Evolutionary conservation across 2,797 vertebrate genomes (phyloP), one percentile per base, ranked within the genome.

Genomic region (Enteromius treurensis): DNA sequence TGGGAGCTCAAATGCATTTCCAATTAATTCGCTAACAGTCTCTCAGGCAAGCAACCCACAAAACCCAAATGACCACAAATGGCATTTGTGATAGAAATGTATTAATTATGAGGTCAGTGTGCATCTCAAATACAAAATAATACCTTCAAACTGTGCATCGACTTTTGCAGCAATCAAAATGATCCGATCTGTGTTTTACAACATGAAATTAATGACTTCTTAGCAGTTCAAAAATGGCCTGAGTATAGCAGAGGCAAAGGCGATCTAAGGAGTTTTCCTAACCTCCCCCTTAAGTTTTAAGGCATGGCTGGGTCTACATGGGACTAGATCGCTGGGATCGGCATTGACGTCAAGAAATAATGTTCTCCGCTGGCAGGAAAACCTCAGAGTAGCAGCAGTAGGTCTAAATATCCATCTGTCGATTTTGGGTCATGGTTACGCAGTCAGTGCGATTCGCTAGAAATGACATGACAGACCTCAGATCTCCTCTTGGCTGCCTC

Each of bases 321-420:
- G 60, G 37, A 65, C 67, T 64, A 34, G 71, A 74, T 80, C n/a
- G 47, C 45, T 40, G 64, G 64, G 45, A 77, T 42, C 13, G 40
- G 65, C 47, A 40, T 9, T 81, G 51, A 77, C 26, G 47, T 65
- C 75, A 78, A 77, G 69, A 70, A 62, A 58, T 37, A 68, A 74
- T 81, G 42, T 75, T 75, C 70, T 53, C 70, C 70, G n/a, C 47
- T 82, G 80, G 80, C 70, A 67, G 80, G 74, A 82, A 77, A 68
- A 77, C 74, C 64, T 77, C 23, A 23, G 26, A 60, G 64, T 77
- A 83, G 81, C 73, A 69, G 81, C 73, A 83, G 81, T 60, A 76
- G 81, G 81, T 64, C 81, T 77, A 69, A 77, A 83, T 77, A 58
- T 83, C 73, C 81, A 83, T 83, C 73, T 77, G 73, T 69, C 49